phyloP scores from a whole-genome alignment of 1,140 invertebrate species.

The Pteromalus puparum region DNA sequence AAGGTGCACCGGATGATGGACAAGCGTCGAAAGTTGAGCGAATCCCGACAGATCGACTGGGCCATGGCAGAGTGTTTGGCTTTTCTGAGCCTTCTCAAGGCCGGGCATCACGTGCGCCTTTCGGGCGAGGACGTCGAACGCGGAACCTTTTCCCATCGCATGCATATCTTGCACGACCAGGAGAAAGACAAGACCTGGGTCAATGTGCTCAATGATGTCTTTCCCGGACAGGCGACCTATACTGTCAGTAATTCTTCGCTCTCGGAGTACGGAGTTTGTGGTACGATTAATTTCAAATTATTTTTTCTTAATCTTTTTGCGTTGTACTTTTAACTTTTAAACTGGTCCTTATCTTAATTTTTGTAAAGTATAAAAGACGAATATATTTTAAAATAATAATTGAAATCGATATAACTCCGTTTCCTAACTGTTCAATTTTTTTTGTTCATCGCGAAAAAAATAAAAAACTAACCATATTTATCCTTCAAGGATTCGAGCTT shows the following conservation, averaged over 20 bases:
- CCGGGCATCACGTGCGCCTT: constrained; percentile 78
- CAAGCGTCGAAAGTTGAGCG: constrained; percentile 81
- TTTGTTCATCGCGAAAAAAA: too few species aligned
- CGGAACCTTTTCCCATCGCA: constrained; percentile 88
- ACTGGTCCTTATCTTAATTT: too few species aligned
- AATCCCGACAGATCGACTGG: constrained; percentile 85
- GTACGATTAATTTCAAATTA: constrained; percentile 59
- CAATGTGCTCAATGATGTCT: constrained; percentile 81
- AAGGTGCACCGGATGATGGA: constrained; percentile 74
- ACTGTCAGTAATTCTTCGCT: constrained; percentile 88
- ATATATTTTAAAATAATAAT: too few species aligned
- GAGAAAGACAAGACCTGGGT: constrained; percentile 81
- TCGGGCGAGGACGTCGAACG: constrained; percentile 93
- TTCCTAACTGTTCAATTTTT: too few species aligned
- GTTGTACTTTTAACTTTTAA: too few species aligned
- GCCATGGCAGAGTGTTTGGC: constrained; percentile 89
- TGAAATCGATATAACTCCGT: too few species aligned
- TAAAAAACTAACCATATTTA: too few species aligned
- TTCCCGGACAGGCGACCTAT: constrained; percentile 85
- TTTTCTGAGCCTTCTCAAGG: constrained; percentile 85
- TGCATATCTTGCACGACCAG: constrained; percentile 91
- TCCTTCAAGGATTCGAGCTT: constrained; percentile 82
- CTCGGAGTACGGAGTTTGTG: constrained; percentile 85
- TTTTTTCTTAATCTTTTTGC: too few species aligned
- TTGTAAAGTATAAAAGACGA: too few species aligned